phyloP scores from a whole-genome alignment of 2,888 invertebrate species.

The Protonemura montana region DNA sequence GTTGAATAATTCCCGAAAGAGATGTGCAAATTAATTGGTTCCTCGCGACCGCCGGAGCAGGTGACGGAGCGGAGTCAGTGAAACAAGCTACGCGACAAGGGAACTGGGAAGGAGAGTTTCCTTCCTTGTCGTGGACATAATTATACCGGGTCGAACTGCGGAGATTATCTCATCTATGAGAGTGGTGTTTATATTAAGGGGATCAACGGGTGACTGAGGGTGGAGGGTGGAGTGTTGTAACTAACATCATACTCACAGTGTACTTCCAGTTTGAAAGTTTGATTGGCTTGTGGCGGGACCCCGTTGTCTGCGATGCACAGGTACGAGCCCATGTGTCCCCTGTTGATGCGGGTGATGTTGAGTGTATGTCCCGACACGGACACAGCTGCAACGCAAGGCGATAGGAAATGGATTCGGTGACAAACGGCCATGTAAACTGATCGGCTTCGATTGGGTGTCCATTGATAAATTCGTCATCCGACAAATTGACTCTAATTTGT shows the following conservation, averaged over 20 bases:
- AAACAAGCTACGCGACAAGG: constrained; percentile 8
- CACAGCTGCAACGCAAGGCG: constrained; percentile 63
- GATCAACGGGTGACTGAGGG: not conserved
- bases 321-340: constrained; percentile 80
- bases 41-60: not conserved
- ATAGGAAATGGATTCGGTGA: not conserved
- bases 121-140: not conserved
- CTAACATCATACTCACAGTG: constrained; percentile 75
- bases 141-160: not conserved
- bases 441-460: not conserved
- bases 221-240: too few relatives aligned
- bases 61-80: not conserved
- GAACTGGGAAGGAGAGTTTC: not conserved
- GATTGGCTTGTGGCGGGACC: constrained; percentile 81
- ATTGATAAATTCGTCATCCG: not conserved
- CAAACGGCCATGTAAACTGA: not conserved
- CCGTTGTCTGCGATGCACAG: constrained; percentile 85
- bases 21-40: not conserved
- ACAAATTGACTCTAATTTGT: not conserved
- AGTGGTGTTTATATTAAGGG: not conserved
- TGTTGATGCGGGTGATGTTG: constrained; percentile 76
- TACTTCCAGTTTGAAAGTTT: constrained; percentile 84
- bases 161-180: not conserved
- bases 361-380: constrained; percentile 79
- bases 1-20: not conserved